Percentiles rank a stretch among this genome's conserved stretches.
phyloP scores from a whole-genome alignment of 2,797 vertebrate genomes.

The Gadopsis marmoratus region DNA sequence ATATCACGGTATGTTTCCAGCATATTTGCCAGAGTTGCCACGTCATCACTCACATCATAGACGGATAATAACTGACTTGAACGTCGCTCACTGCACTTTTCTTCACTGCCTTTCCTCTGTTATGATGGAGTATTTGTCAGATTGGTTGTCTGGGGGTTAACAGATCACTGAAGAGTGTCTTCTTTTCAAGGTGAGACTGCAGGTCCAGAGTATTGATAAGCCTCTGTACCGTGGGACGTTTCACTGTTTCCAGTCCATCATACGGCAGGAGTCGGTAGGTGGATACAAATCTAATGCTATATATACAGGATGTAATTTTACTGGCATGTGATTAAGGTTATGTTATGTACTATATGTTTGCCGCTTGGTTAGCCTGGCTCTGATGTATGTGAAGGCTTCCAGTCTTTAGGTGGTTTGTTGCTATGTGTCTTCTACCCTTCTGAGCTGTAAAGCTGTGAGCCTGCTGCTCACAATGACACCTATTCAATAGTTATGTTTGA shows the following conservation, averaged over 20 bases:
- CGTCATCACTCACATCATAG: background rate
- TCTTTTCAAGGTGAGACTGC: slow-evolving; percentile 92
- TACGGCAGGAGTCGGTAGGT: slow-evolving; percentile 95
- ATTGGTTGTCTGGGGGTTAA: background rate
- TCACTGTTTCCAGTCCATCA: slow-evolving; percentile 97
- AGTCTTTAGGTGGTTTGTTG: background rate
- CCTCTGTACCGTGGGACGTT: slow-evolving; percentile 94
- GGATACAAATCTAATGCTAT: background rate
- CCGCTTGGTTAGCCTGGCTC: too few relatives aligned
- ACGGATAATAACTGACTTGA: background rate
- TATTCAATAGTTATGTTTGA: background rate
- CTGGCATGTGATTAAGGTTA: background rate
- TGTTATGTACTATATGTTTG: background rate
- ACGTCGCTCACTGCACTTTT: background rate
- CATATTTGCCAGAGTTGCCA: too few relatives aligned
- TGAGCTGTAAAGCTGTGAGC: background rate
- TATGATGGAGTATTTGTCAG: slow-evolving; percentile 12
- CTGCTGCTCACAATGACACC: background rate
- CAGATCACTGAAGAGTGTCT: slow-evolving; percentile 20
- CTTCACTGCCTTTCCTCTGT: background rate
- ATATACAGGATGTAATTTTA: background rate
- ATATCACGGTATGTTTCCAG: background rate
- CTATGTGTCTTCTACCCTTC: background rate
- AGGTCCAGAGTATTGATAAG: slow-evolving; percentile 93
- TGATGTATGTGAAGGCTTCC: background rate